A percentile compares a stretch with the other conserved stretches of the same genome.
phyloP scores from a whole-genome alignment of 2,113 vertebrate genomes.

The mouse (Mus musculus) region GRCm39 chr4:124144501-124145000 shows the following conservation, averaged over 20 bases:
- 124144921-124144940: background rate
- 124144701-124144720: background rate
- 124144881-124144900: background rate
- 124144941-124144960: background rate
- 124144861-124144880: background rate
- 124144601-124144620: background rate
- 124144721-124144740: background rate
- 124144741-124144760: background rate
- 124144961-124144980: background rate
- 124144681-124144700: background rate
- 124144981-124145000: background rate
- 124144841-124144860: background rate
- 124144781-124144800: slow-evolving; percentile 78
- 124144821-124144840: slow-evolving; percentile 32
- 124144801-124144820: background rate
- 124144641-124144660: background rate
- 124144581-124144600: background rate
- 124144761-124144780: background rate
- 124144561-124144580: background rate
- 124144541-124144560: background rate
- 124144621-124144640: background rate
- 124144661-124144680: background rate
- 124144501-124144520: background rate
- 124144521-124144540: background rate
- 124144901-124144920: no score